These are phyloP conservation scores for Setophaga coronata DNA, from an alignment of 2,113 vertebrate genomes.

Conservation along the genomic window DNA sequence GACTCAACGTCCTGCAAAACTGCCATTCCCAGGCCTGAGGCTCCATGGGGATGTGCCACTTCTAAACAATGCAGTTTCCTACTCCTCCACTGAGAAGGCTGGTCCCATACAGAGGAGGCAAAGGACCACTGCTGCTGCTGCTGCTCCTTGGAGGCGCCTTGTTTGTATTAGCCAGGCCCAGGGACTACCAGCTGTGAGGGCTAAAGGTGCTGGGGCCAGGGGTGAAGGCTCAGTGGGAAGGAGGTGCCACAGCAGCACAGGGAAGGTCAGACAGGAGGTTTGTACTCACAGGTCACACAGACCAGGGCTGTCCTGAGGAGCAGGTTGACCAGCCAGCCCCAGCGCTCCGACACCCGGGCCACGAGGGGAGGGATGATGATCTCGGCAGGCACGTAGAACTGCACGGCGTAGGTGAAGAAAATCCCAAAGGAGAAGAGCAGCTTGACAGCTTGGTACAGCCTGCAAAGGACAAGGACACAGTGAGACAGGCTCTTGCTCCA, in stretches of 20 bases:
- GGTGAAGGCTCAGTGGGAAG: background rate
- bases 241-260: accelerated
- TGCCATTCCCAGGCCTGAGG: background rate
- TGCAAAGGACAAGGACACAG: slow-evolving; percentile 25
- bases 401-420: slow-evolving; percentile 92
- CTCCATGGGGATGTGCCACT: background rate
- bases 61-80: background rate
- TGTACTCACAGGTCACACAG: slow-evolving; percentile 88
- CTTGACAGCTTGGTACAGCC: slow-evolving; percentile 94
- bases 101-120: background rate
- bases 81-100: background rate
- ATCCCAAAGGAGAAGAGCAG: slow-evolving; percentile 93
- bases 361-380: slow-evolving; percentile 83
- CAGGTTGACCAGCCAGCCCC: slow-evolving; percentile 77
- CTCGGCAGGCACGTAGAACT: slow-evolving; percentile 95
- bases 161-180: background rate
- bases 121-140: background rate
- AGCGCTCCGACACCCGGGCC: slow-evolving; percentile 74
- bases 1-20: accelerated
- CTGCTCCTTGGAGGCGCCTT: background rate
- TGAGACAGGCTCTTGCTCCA: background rate
- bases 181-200: background rate
- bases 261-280: background rate
- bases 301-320: slow-evolving; percentile 81
- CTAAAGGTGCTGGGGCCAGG: accelerated